These are phyloP conservation scores for Nesometra sesokonis DNA, from an alignment of 35 echinoderm and acorn worm genomes.

Conservation along the genomic window DNA sequence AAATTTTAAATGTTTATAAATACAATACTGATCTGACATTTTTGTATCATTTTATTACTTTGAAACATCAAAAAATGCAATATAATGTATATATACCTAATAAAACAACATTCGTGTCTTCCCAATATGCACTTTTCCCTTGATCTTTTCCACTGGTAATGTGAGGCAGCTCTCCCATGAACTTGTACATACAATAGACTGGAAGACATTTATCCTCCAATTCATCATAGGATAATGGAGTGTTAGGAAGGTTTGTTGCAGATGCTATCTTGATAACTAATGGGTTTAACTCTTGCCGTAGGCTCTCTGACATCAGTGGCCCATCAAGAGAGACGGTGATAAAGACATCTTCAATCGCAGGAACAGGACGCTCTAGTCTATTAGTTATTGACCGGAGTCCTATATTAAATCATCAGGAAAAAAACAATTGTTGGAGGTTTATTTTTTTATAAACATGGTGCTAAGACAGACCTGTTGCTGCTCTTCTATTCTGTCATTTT, in stretches of 20 bases:
- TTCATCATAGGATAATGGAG: slow-evolving; percentile 42
- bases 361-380: slow-evolving; percentile 56
- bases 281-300: slow-evolving; percentile 62
- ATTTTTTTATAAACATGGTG: neutral
- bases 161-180: slow-evolving; percentile 56
- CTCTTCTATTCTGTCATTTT: neutral
- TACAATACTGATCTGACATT: no score
- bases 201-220: slow-evolving; percentile 46
- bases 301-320: slow-evolving; percentile 67
- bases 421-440: no score
- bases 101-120: slow-evolving; percentile 89
- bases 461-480: neutral
- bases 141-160: slow-evolving; percentile 42
- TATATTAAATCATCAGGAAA: slow-evolving; percentile 8
- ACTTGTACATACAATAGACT: slow-evolving; percentile 67
- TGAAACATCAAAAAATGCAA: no score
- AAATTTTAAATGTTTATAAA: no score
- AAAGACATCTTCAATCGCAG: slow-evolving; percentile 83
- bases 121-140: slow-evolving; percentile 79
- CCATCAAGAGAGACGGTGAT: slow-evolving; percentile 90
- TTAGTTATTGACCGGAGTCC: slow-evolving; percentile 85
- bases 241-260: slow-evolving; percentile 49
- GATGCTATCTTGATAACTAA: slow-evolving; percentile 77
- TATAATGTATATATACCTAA: slow-evolving; percentile 31
- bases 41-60: no score